These are phyloP conservation scores for Sitobion miscanthi DNA, from an alignment of 1,140 invertebrate genomes.

Conservation along the genomic window DNA sequence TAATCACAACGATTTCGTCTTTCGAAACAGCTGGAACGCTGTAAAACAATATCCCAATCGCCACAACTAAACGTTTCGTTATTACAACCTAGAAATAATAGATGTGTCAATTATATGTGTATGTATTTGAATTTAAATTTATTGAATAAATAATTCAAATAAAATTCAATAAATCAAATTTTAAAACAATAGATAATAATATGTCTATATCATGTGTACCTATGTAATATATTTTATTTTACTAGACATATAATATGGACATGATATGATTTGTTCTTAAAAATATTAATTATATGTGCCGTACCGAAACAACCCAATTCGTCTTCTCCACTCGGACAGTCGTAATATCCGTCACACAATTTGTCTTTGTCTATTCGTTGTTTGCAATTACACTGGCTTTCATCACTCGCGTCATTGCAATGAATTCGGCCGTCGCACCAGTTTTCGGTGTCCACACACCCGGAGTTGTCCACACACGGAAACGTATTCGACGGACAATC, in stretches of 20 bases:
- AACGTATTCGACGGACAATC: conserved; percentile 61
- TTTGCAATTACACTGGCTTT: conserved; percentile 75
- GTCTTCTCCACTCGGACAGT: conserved; percentile 75
- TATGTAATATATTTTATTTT: not conserved
- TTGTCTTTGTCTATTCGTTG: conserved; percentile 69
- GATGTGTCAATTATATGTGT: too few relatives aligned
- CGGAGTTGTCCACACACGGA: conserved; percentile 64
- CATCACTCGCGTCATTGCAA: conserved; percentile 83
- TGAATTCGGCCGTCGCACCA: conserved; percentile 80
- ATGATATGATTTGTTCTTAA: not conserved
- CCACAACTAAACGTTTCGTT: conserved; percentile 72
- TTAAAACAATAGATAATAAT: not conserved
- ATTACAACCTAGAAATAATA: conserved; percentile 68
- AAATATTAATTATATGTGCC: not conserved
- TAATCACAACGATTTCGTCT: conserved; percentile 73
- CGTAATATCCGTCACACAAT: conserved; percentile 81
- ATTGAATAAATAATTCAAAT: too few relatives aligned
- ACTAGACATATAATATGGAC: too few relatives aligned
- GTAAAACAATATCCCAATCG: conserved; percentile 63
- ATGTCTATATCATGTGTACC: not conserved
- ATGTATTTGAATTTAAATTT: too few relatives aligned
- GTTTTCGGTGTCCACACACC: conserved; percentile 69
- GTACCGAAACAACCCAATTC: conserved; percentile 76
- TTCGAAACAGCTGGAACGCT: conserved; percentile 67
- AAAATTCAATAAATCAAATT: too few relatives aligned